Conservation (phyloP, 2,888 invertebrate genomes). For the Drosophila nigritarsus region DNA sequence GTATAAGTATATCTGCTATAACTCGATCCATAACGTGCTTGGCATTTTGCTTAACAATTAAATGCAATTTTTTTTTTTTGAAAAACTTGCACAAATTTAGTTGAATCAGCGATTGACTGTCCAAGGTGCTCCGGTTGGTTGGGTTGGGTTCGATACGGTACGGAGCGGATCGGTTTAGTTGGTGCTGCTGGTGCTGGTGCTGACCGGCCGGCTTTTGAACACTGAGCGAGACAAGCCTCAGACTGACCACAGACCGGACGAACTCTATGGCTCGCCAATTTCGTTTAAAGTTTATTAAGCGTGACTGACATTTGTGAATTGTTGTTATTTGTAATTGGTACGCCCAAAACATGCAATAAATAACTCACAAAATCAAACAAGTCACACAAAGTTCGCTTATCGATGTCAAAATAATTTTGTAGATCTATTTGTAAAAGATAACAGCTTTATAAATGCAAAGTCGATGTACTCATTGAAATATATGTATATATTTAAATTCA, state of each 20-base stretch:
- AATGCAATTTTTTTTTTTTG: slow-evolving; percentile 61
- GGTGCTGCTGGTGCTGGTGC: slow-evolving; percentile 8
- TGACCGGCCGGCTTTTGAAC: slow-evolving; percentile 77
- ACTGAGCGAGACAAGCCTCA: slow-evolving; percentile 44
- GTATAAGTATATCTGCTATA: slow-evolving; percentile 35
- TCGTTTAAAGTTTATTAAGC: slow-evolving; percentile 76
- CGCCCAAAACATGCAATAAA: slow-evolving; percentile 66
- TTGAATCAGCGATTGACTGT: slow-evolving; percentile 67
- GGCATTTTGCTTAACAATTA: slow-evolving; percentile 78
- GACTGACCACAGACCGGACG: slow-evolving; percentile 53
- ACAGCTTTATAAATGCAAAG: background rate
- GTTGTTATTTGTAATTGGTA: slow-evolving; percentile 60
- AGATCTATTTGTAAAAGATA: background rate
- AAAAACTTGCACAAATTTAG: slow-evolving; percentile 53
- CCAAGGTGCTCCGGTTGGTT: slow-evolving; percentile 65
- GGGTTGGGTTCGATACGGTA: slow-evolving; percentile 20
- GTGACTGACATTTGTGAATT: slow-evolving; percentile 78
- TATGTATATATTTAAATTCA: background rate
- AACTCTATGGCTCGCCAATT: slow-evolving; percentile 71
- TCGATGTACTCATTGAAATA: background rate
- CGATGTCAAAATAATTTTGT: slow-evolving; percentile 4
- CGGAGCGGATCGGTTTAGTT: slow-evolving; percentile 17
- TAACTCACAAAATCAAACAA: slow-evolving; percentile 39
- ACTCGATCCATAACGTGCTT: slow-evolving; percentile 57
- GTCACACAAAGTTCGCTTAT: slow-evolving; percentile 14